Evolutionary conservation across 2,113 vertebrate species (phyloP), one percentile per base, ranked within the genome.

Genomic region (Electrona antarctica): DNA sequence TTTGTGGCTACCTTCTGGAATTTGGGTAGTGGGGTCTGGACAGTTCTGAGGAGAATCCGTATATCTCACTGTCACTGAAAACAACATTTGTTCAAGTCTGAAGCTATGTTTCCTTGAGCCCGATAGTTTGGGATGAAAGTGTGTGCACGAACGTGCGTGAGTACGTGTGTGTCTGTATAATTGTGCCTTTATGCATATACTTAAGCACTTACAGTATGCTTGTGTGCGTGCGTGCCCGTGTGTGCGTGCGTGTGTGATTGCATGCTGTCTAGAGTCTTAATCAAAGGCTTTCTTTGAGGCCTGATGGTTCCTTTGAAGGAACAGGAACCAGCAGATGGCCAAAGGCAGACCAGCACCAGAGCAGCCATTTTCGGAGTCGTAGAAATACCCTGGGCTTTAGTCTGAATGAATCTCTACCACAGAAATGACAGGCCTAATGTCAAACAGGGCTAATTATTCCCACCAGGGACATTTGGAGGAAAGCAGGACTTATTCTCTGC

Each of bases 221-320:
- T 41, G 33, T 41, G 33, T 41, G 33, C 33, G 33, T 4, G 5
- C 33, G 33, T 41, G 33, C 33, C 3, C 33, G 33, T 6, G 33
- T 41, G 33, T 41, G 33, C 5, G 33, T 41, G 33, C 3, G 33
- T 3, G 8, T 15, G 55, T 57, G 15, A 58, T 2, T 58, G 41
- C 33, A 59, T 64, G n/a, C 21, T 33, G 72, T 77, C 64, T 11
- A 28, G 77, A 73, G 67, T 74, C 61, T 21, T 64, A 81, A 84
- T 90, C 85, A 90, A 82, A 88, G 77, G 71, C 59, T 62, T 80
- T 75, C 74, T 87, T 74, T 85, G 85, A 87, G 78, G 64, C 33
- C 47, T 69, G 80, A 65, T 69, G 5, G 71, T 5, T 74, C 76
- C 85, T 89, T 89, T 89, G 89, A 90, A 89, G 87, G 77, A 55